Conservation (phyloP, 92 coral and sea anemone species). For the Porites lobata region DNA sequence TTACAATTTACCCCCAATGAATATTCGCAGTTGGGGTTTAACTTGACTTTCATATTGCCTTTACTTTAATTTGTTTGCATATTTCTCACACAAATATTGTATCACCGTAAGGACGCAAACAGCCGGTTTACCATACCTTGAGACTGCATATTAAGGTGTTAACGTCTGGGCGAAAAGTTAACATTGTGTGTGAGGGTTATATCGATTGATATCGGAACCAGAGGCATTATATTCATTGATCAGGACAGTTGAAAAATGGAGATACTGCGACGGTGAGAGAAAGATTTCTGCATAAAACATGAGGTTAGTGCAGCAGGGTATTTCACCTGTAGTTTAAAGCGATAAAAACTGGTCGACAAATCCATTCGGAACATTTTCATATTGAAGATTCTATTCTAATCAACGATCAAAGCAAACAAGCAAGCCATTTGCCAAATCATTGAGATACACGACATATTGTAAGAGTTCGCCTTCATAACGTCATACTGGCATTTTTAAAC, state of each 20-base stretch:
- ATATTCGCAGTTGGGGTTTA: constrained; percentile 21
- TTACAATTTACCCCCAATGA: constrained; percentile 3
- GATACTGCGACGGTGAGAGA: not conserved
- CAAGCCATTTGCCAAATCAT: no score
- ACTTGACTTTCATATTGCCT: constrained; percentile 35
- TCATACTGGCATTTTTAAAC: no score
- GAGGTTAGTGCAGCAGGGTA: constrained; percentile 53
- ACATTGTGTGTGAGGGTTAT: not conserved
- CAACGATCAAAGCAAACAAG: no score
- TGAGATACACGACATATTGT: no score
- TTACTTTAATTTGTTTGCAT: constrained; percentile 46
- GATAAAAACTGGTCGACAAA: not conserved
- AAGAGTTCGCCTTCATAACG: no score
- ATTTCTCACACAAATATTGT: constrained; percentile 21
- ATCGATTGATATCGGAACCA: not conserved
- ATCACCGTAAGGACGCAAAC: constrained; percentile 16
- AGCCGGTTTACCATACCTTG: not conserved
- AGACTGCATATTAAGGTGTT: not conserved
- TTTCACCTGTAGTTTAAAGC: constrained; percentile 21
- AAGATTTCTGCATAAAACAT: constrained; percentile 51
- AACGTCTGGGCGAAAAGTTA: not conserved
- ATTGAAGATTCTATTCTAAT: not conserved
- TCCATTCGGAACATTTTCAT: not conserved
- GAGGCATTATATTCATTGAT: not conserved
- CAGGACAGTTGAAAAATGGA: not conserved